Evolutionary conservation across 1,140 invertebrate species (phyloP), one percentile per base, ranked within the genome.

Genomic region (Aphaenogaster rudis): DNA sequence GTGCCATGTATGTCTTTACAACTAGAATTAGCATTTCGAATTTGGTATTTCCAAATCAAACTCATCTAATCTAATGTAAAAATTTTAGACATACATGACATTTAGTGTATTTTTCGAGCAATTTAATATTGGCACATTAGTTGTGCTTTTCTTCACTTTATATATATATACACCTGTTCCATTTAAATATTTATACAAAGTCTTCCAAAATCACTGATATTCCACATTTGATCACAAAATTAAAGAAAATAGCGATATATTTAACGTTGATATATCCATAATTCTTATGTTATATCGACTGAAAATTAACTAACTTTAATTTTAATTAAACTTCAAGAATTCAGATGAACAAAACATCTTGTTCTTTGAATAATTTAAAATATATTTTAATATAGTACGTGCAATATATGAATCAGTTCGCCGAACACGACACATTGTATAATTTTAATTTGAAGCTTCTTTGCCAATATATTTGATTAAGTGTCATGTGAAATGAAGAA

Each of bases 81-180:
- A 50, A 79, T 61, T 66, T 66, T 4, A 66, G 33, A 33, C 39
- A 50, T 28, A 69, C 11, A 39, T 69, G 57, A 28, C 39, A 36
- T 9, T 50, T 71, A 67, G 13, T 66, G 5, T 52, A 71, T 39
- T 45, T 69, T 28, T 69, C 15, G 15, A 42, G 11, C 61, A 81
- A 50, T 84, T 74, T 59, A 45, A 57, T 57, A 82, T 82, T 74
- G 45, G 80, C 67, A 84, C 80, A 82, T 72, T 80, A 59, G 52
- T 45, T 54, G 67, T 84, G 69, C 69, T 84, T 50, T 8, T 76
- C 2, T 61, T 84, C 80, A 84, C 67, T 72, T 82, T 74, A 28
- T 28, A 28, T 28, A 21, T 21, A 28, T 28, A 7, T 71, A 50
- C 80, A 82, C 54, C 61, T 84, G 33, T 74, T 28, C 13, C 42